These are phyloP conservation scores for Heteromurus nitidus DNA, from an alignment of 2,888 invertebrate species.

Conservation along the genomic window DNA sequence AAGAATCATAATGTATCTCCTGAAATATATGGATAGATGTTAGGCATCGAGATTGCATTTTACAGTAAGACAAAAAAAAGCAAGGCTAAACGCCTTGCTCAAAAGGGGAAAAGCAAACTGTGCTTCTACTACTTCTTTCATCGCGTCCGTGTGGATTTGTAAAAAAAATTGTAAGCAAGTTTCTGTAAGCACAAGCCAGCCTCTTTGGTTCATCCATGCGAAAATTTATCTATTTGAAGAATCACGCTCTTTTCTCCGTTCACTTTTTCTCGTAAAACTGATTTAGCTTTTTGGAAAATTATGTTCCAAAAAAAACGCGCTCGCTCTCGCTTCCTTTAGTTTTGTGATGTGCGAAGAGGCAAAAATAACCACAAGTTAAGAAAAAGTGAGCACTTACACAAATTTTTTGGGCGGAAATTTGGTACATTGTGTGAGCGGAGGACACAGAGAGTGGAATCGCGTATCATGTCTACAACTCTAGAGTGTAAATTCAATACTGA, in stretches of 20 bases:
- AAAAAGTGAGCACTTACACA: constrained; percentile 25
- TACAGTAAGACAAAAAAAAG: constrained; percentile 46
- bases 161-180: constrained; percentile 53
- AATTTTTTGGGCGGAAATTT: constrained; percentile 13
- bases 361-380: constrained; percentile 50
- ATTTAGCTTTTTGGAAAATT: constrained; percentile 48
- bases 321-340: constrained; percentile 7
- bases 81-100: constrained; percentile 6
- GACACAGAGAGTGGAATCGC: background rate
- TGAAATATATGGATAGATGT: constrained; percentile 12
- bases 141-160: constrained; percentile 64
- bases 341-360: constrained; percentile 37
- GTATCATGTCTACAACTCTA: background rate
- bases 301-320: constrained; percentile 42
- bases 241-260: constrained; percentile 46
- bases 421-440: background rate
- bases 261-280: constrained; percentile 16
- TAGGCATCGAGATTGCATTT: constrained; percentile 43
- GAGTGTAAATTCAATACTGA: constrained; percentile 11
- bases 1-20: constrained; percentile 4
- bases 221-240: constrained; percentile 66
- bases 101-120: constrained; percentile 48
- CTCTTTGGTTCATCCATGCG: constrained; percentile 69
- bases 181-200: constrained; percentile 34
- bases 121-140: constrained; percentile 61